A percentile compares a stretch with the other conserved stretches of the same genome.
Conservation (phyloP, 2,888 invertebrate species). For the Dynastes grantii region DNA sequence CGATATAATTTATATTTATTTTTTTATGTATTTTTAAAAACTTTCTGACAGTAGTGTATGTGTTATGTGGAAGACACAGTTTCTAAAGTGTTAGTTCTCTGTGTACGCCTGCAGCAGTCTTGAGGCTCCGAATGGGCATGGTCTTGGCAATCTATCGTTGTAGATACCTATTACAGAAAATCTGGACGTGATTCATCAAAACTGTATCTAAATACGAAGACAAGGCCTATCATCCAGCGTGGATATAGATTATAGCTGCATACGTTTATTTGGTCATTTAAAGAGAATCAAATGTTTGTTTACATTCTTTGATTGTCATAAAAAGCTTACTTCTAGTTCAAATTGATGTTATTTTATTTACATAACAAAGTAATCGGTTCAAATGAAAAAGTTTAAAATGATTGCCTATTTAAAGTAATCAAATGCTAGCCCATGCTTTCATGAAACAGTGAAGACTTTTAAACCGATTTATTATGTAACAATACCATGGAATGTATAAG, state of each 20-base stretch:
- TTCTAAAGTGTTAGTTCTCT: constrained; percentile 24
- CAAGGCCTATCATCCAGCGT: not conserved
- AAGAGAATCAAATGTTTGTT: too few species aligned
- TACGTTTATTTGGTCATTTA: not conserved
- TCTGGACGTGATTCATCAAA: constrained; percentile 40
- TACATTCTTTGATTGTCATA: not conserved
- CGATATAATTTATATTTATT: not conserved
- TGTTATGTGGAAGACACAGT: constrained; percentile 13
- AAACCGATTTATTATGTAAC: too few species aligned
- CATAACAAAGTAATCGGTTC: too few species aligned
- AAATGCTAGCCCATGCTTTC: too few species aligned
- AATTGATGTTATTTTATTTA: too few species aligned
- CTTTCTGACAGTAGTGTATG: constrained; percentile 19
- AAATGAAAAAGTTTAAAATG: too few species aligned
- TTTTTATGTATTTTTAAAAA: not conserved
- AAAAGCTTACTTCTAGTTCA: too few species aligned
- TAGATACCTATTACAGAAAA: constrained; percentile 14
- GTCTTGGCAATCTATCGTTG: constrained; percentile 7
- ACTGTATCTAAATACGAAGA: constrained; percentile 20
- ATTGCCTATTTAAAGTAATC: too few species aligned
- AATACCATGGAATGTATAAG: too few species aligned
- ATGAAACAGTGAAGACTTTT: too few species aligned
- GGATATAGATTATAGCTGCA: not conserved
- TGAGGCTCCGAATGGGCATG: constrained; percentile 42
- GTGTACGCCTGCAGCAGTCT: constrained; percentile 33